Base-by-base conservation (phyloP, 2,797 vertebrate species). In the Acanthurus tractus region DNA sequence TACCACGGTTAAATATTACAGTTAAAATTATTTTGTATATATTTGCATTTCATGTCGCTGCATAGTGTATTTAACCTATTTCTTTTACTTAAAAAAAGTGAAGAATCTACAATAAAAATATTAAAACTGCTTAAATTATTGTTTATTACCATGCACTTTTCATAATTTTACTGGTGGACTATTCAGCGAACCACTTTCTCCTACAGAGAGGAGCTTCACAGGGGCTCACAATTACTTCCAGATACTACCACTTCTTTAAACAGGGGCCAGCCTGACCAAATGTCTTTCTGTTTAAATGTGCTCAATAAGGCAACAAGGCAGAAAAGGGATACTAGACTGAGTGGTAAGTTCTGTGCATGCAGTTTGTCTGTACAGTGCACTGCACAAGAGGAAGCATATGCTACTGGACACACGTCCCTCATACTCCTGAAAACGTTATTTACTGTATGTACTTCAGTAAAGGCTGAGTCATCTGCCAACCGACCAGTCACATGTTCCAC, bases 271-370 rank as follows among this genome's bases (percentile, higher is more conserved):
- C 52, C 44, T 44, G 44, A 70, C 69, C 42, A 14, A 67, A 50
- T 22, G 12, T 49, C 66, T 76, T 74, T 76, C 18, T n/a, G 66
- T 17, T 62, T 64, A 87, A 73, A 70, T 67, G 45, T 64, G 29
- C 65, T 81, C 63, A 66, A 63, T 69, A 50, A 67, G 69, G 74
- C 72, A 75, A 75, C 49, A 61, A 61, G 62, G 20, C 63, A 38
- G 23, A 66, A 45, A n/a, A 75, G 23, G 36, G 58, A 69, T 78
- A 66, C 72, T 46, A 61, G 65, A 61, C 29, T 22, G 12, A 53
- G 54, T 6, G 55, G 42, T 66, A 78, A 57, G 17, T 52, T 2
- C 56, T 45, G 50, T n/a, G 40, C 65, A 44, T 40, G 29, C 20
- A 55, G 38, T 63, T 69, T 58, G 20, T 61, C 62, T 36, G 42